Conservation (phyloP, 30 jellyfish, hydroid and myxozoan genomes). For the Nemopilema nomurai region DNA sequence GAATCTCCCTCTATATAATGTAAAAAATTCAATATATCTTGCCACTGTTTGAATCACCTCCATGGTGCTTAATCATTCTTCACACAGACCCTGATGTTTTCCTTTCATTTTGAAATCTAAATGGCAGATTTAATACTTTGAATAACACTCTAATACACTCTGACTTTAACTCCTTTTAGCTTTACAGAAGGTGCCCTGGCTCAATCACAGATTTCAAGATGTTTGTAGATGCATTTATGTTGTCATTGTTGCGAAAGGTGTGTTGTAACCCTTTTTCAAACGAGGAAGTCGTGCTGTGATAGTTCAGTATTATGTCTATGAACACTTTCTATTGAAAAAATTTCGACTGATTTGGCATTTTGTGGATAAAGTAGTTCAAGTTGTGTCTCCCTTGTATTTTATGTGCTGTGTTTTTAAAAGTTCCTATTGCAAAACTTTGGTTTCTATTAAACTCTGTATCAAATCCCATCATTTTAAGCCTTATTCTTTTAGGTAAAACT, state of each 20-base stretch:
- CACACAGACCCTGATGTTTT: too few relatives aligned
- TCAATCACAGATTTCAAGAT: constrained; percentile 71
- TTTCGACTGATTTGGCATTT: too few relatives aligned
- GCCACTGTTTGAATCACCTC: too few relatives aligned
- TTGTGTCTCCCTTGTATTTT: too few relatives aligned
- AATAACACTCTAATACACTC: too few relatives aligned
- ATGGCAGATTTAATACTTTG: not conserved
- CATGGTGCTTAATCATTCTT: too few relatives aligned
- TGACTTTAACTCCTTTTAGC: constrained; percentile 19
- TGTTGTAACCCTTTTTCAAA: not conserved
- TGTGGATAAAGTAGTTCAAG: too few relatives aligned
- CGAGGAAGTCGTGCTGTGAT: not conserved
- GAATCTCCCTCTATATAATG: too few relatives aligned
- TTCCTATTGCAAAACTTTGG: too few relatives aligned
- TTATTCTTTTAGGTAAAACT: constrained; percentile 61
- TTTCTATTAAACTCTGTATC: not conserved
- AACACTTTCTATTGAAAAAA: not conserved
- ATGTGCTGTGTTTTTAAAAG: too few relatives aligned
- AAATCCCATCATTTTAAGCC: not conserved
- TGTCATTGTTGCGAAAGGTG: constrained; percentile 83
- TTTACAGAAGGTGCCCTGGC: constrained; percentile 86
- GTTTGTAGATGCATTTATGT: constrained; percentile 81
- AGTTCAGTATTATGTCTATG: not conserved
- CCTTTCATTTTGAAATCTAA: not conserved
- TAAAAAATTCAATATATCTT: too few relatives aligned